These are phyloP conservation scores for Pogonognathellus flavescens DNA, from an alignment of 1,140 invertebrate species.

Conservation along the genomic window DNA sequence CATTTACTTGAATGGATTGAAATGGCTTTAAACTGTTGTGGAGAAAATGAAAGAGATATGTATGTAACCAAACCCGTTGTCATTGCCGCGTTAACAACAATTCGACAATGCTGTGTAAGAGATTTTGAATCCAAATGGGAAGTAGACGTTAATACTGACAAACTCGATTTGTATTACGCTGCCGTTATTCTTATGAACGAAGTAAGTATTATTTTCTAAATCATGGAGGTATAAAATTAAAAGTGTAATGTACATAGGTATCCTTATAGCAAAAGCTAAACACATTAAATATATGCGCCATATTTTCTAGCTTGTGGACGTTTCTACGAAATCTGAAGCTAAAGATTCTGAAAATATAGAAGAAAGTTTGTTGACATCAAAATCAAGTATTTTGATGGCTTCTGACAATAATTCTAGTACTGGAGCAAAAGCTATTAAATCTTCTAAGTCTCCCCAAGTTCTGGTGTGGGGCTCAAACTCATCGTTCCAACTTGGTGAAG, in stretches of 20 bases:
- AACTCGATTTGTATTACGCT: slow-evolving; percentile 72
- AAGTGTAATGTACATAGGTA: no score
- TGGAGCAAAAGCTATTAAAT: not conserved
- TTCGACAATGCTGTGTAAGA: slow-evolving; percentile 51
- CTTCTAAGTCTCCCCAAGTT: slow-evolving; percentile 21
- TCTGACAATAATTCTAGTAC: not conserved
- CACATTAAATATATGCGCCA: no score
- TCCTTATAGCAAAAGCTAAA: no score
- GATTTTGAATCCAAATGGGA: slow-evolving; percentile 28
- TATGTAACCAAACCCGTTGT: slow-evolving; percentile 66
- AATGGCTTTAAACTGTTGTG: slow-evolving; percentile 72
- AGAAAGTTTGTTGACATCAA: slow-evolving; percentile 12
- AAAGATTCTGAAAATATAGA: slow-evolving; percentile 29
- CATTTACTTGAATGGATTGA: slow-evolving; percentile 79
- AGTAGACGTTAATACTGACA: slow-evolving; percentile 31
- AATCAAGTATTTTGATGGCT: not conserved
- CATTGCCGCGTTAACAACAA: slow-evolving; percentile 52
- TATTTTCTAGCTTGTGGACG: slow-evolving; percentile 45
- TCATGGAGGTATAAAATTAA: no score
- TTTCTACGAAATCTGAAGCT: slow-evolving; percentile 33
- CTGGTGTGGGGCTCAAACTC: slow-evolving; percentile 79
- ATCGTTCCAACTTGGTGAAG: slow-evolving; percentile 76
- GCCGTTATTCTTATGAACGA: slow-evolving; percentile 74
- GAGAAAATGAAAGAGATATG: slow-evolving; percentile 55
- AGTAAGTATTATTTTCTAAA: no score